Evolutionary conservation across 2,797 vertebrate species (phyloP), one percentile per base, ranked within the genome.

Genomic region (Gymnothorax reevesii): DNA sequence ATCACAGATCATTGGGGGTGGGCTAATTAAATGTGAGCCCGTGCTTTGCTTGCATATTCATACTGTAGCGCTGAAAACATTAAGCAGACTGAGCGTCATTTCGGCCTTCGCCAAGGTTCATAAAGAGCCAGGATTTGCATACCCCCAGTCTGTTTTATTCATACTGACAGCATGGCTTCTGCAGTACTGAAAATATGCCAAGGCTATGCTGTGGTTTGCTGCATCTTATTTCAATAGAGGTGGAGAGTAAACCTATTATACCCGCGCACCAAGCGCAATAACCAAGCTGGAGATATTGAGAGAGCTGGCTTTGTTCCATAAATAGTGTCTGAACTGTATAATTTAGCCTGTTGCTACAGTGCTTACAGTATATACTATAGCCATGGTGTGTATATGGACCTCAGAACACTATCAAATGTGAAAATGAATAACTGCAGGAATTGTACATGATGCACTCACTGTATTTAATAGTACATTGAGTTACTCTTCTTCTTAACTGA

Each of bases 131-230:
- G 82, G 55, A 83, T 57, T 60, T 83, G 57, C 82, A 83, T 57
- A 27, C n/a, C 33, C 57, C n/a, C 55, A 57, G 82, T 57, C 82
- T 57, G 82, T 27, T 79, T 75, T 7, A 75, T 75, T 75, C 73
- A 75, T 42, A 15, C 33, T 3, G 33, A 20, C 73, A 75, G 73
- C 73, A 75, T 49, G 33, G 73, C 17, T 42, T 49, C 73, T 49
- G 73, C 27, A 49, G 15, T 49, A 1, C 73, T 75, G 73, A 75
- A 75, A 75, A 20, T 75, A 27, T 42, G 73, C 33, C 73, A 75
- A 75, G 73, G 73, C 33, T 49, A 75, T 4, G 27, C 73, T 49
- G 27, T 75, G 73, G 33, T 49, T 75, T 75, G 73, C 12, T 75
- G 73, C 27, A 42, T 75, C 73, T 49, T 75, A 75, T 42, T 75